Percentiles rank a stretch among this genome's conserved stretches.
Conservation (phyloP, 1,140 invertebrate species). For the Melipona quadrifasciata region DNA sequence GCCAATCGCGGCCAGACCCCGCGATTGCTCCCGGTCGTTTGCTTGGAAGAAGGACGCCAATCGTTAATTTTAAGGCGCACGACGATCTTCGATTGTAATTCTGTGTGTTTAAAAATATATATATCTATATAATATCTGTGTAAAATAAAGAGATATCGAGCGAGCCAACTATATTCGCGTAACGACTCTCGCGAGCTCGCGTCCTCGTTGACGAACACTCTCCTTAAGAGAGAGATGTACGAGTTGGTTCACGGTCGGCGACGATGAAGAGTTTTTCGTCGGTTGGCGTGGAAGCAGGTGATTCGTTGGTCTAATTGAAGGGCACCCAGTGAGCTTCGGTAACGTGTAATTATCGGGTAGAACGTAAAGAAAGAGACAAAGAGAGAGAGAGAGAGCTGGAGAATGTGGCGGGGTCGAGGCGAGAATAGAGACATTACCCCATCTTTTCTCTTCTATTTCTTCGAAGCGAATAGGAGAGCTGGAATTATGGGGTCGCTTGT, state of each 20-base stretch:
- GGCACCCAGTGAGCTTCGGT: slow-evolving; percentile 66
- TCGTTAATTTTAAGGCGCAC: neutral
- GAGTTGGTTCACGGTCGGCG: slow-evolving; percentile 23
- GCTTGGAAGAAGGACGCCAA: neutral
- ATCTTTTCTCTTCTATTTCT: slow-evolving; percentile 58
- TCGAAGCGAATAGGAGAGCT: slow-evolving; percentile 29
- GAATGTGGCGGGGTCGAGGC: slow-evolving; percentile 69
- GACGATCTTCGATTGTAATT: neutral
- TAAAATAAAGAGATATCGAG: neutral
- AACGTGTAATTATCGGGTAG: slow-evolving; percentile 75
- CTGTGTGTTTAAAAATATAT: no score
- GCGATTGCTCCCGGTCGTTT: neutral
- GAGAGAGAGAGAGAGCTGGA: slow-evolving; percentile 37
- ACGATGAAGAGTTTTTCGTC: slow-evolving; percentile 65
- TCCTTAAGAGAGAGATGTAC: neutral
- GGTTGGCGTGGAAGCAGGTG: slow-evolving; percentile 61
- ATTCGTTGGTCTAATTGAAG: slow-evolving; percentile 73
- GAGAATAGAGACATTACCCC: slow-evolving; percentile 74
- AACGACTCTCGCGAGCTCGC: neutral
- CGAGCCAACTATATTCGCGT: no score
- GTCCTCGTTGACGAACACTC: slow-evolving; percentile 14
- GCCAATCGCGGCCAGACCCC: neutral
- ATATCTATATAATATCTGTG: no score
- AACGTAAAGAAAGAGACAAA: slow-evolving; percentile 34
- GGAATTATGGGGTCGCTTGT: slow-evolving; percentile 27